Base-by-base conservation (phyloP, 2,113 vertebrate genomes). In the Chloroceryle aenea region DNA sequence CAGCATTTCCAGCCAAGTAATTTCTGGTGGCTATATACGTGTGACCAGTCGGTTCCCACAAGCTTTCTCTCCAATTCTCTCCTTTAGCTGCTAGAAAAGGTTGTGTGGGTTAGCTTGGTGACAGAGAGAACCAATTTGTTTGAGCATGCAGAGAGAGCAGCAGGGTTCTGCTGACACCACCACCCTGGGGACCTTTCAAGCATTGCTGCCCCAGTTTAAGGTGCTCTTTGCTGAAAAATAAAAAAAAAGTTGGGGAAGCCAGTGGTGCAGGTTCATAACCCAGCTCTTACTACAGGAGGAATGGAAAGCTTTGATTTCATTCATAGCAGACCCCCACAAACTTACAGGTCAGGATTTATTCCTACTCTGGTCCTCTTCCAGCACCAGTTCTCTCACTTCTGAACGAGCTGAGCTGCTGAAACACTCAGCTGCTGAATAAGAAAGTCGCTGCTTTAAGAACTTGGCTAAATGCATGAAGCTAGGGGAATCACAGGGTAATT, bases 101-200 rank as follows among this genome's bases (percentile, higher is more conserved):
- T 4, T 5, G 9, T 0, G 4, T 45, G 38, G 58, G 13, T 58
- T 36, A 13, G 27, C 42, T 53, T 6, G 2, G 14, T 34, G 72
- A 50, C 42, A 48, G 56, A 29, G 26, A 36, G 9, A 15, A 43
- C 27, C 30, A 12, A 30, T 30, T 16, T 15, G 0, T 40, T 30
- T 8, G 19, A 27, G 59, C 17, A 3, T 4, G 5, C 0, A 5
- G 40, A 61, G 38, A 48, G 40, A 78, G 79, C 53, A 78, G 34
- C 38, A 36, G 30, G 34, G 53, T 72, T 40, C 29, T 52, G 1
- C 71, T 34, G 56, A 12, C 50, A 52, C 78, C 50, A 42, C 26
- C 20, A 4, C 8, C 42, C 58, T 26, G 21, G 0, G 2, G 29
- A 22, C 36, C 0, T 0, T 32, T 67, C 52, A 38, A 25, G 22